These are phyloP conservation scores for Aphaenogaster ashmeadi DNA, from an alignment of 1,140 invertebrate genomes.

Conservation along the genomic window DNA sequence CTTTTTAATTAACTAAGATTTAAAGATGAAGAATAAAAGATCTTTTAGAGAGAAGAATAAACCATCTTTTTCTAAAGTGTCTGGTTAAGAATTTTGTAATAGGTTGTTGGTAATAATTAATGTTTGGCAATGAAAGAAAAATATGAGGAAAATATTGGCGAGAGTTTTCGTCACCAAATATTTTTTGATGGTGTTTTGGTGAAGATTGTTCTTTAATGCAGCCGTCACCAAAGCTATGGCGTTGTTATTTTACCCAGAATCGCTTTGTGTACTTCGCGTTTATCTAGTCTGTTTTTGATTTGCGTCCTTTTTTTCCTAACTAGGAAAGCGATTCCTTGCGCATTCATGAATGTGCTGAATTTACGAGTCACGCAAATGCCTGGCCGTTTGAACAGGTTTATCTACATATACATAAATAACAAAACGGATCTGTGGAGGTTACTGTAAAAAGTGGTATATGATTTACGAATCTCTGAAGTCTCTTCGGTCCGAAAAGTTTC, in stretches of 20 bases:
- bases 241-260: background rate
- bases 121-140: background rate
- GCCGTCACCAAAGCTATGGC: background rate
- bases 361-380: conserved; percentile 6
- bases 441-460: background rate
- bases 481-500: background rate
- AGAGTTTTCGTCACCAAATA: background rate
- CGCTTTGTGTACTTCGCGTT: background rate
- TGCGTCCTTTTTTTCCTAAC: conserved; percentile 4
- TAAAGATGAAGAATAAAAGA: background rate
- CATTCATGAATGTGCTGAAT: background rate
- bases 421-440: background rate
- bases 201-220: background rate
- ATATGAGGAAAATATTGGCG: background rate
- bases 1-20: background rate
- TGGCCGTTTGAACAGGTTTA: background rate
- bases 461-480: conserved; percentile 4
- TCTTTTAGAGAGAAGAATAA: no score
- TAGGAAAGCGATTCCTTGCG: background rate
- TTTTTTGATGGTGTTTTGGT: background rate
- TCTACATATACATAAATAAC: conserved; percentile 10
- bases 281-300: background rate
- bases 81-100: background rate
- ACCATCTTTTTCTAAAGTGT: background rate
- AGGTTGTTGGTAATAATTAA: background rate